Percentiles rank a stretch among this genome's conserved stretches.
Conservation (phyloP, 2,888 invertebrate species). For the Eucera pruinosa region DNA sequence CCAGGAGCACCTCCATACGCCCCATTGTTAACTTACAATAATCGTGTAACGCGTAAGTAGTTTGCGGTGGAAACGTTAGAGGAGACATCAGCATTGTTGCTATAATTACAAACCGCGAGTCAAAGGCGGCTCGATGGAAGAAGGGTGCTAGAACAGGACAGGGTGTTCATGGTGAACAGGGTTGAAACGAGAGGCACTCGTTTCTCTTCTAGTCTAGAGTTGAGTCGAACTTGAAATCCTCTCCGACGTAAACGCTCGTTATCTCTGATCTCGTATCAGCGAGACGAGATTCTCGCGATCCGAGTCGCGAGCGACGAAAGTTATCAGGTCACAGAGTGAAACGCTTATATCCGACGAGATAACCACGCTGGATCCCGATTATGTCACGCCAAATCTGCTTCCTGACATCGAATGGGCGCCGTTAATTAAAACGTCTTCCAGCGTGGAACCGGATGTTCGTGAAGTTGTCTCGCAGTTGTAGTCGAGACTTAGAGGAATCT, state of each 20-base stretch:
- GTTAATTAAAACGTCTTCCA: conserved; percentile 32
- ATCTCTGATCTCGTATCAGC: conserved; percentile 69
- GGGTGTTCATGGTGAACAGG: conserved; percentile 30
- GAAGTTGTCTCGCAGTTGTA: neutral
- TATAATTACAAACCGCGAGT: conserved; percentile 74
- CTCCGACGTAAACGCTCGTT: conserved; percentile 70
- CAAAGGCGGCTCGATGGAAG: conserved; percentile 18
- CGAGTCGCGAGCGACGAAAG: conserved; percentile 39
- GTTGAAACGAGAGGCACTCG: conserved; percentile 62
- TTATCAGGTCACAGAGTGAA: conserved; percentile 44
- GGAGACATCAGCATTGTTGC: conserved; percentile 68
- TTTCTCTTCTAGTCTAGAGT: conserved; percentile 38
- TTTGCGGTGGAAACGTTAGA: conserved; percentile 64
- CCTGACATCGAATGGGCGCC: conserved; percentile 3
- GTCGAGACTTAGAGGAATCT: neutral
- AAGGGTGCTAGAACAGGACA: neutral
- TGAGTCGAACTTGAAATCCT: conserved; percentile 62
- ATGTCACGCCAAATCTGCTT: neutral
- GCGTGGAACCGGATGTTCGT: neutral
- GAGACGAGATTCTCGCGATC: conserved; percentile 59
- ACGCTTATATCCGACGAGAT: conserved; percentile 23
- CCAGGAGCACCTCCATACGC: too few species aligned
- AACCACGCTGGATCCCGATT: conserved; percentile 7
- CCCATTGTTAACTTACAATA: conserved; percentile 63
- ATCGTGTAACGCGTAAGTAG: conserved; percentile 72